Evolutionary conservation across 2,888 invertebrate species (phyloP).

Genomic region (Limenitis camilla): DNA sequence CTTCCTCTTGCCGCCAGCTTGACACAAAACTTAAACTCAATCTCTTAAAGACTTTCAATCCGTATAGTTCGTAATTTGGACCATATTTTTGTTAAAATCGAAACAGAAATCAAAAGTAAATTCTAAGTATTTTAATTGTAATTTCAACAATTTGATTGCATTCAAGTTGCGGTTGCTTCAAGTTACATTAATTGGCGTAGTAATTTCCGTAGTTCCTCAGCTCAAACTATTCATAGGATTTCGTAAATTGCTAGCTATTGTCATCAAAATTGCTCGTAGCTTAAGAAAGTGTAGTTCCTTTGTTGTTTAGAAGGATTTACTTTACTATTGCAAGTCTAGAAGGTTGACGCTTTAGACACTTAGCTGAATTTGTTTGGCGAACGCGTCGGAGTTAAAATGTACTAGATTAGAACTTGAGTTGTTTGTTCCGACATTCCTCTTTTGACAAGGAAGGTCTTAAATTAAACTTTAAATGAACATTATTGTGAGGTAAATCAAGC

Average conservation of each 20-base stretch:
- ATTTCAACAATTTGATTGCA: constrained; percentile 1
- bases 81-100: too few species aligned
- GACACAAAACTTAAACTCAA: too few species aligned
- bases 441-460: too few species aligned
- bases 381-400: background rate
- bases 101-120: background rate
- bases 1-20: too few species aligned
- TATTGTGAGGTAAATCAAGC: too few species aligned
- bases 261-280: constrained; percentile 37
- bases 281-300: constrained; percentile 18
- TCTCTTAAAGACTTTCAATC: too few species aligned
- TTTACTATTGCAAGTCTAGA: constrained; percentile 7
- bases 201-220: constrained; percentile 42
- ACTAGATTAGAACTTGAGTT: background rate
- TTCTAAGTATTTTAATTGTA: background rate
- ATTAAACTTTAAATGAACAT: too few species aligned
- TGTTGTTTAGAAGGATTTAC: constrained; percentile 12
- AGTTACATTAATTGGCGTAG: constrained; percentile 30
- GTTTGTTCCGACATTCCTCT: background rate
- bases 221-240: constrained; percentile 34
- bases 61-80: too few species aligned
- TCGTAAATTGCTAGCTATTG: constrained; percentile 48
- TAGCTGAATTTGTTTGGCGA: background rate
- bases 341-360: background rate
- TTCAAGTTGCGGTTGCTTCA: constrained; percentile 17